These are phyloP conservation scores for Leistus spinibarbis DNA, from an alignment of 2,888 invertebrate genomes.

Conservation along the genomic window DNA sequence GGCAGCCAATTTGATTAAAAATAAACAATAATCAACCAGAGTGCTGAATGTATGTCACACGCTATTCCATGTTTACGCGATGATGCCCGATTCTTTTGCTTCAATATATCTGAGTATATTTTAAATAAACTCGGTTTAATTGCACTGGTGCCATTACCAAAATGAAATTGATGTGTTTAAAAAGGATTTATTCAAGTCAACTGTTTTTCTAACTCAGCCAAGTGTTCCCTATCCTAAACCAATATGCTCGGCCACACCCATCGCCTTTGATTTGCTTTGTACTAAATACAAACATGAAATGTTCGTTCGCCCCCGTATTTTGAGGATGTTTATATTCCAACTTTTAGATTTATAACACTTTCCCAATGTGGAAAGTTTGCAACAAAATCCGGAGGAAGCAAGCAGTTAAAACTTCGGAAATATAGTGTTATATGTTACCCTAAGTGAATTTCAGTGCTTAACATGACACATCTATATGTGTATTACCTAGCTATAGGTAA, in stretches of 20 bases:
- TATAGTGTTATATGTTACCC: constrained; percentile 24
- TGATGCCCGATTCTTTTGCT: too few relatives aligned
- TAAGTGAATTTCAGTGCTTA: constrained; percentile 10
- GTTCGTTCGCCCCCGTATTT: constrained; percentile 9
- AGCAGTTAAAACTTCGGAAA: constrained; percentile 24
- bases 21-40: neutral
- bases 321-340: constrained; percentile 20
- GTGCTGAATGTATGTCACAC: neutral
- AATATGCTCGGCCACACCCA: too few relatives aligned
- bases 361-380: constrained; percentile 18
- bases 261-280: too few relatives aligned
- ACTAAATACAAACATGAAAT: neutral
- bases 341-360: constrained; percentile 26
- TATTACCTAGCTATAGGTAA: neutral
- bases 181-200: too few relatives aligned
- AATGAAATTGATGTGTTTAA: too few relatives aligned
- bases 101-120: too few relatives aligned
- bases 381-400: constrained; percentile 24
- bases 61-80: neutral
- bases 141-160: too few relatives aligned
- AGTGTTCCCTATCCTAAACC: too few relatives aligned
- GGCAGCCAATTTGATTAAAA: neutral
- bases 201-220: too few relatives aligned
- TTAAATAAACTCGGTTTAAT: too few relatives aligned
- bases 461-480: neutral